Evolutionary conservation across 2,113 vertebrate species (phyloP).

Genomic region (Sporophila hypoxantha): DNA sequence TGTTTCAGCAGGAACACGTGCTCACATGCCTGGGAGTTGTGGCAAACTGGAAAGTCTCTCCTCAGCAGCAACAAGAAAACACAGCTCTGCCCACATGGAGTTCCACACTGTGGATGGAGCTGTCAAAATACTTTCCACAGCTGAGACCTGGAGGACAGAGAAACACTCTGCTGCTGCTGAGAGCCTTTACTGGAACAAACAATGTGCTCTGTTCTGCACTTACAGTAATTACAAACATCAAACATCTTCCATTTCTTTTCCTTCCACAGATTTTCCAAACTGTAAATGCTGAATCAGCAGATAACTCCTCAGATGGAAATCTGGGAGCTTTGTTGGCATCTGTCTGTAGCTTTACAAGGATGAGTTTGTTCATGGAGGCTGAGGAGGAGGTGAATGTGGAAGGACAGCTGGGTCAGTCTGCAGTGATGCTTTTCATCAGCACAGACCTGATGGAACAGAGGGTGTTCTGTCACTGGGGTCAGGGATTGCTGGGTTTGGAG

Average conservation of each 20-base stretch:
- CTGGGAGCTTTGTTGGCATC: not conserved
- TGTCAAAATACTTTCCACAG: constrained; percentile 47
- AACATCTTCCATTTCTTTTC: not conserved
- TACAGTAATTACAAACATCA: not conserved
- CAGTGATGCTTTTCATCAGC: not conserved
- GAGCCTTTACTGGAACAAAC: not conserved
- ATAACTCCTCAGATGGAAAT: not conserved
- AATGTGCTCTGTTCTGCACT: not conserved
- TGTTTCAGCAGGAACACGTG: not conserved
- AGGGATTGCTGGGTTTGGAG: not conserved
- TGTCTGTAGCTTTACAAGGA: not conserved
- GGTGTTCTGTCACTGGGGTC: not conserved
- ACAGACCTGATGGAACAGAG: not conserved
- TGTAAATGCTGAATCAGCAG: not conserved
- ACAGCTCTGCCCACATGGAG: not conserved
- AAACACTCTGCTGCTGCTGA: not conserved
- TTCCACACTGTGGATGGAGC: not conserved
- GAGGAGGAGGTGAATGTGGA: not conserved
- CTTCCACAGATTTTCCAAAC: not conserved
- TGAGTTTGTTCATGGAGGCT: not conserved
- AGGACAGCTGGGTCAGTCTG: not conserved
- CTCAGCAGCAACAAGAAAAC: not conserved
- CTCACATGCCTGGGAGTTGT: not conserved
- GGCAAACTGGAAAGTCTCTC: not conserved
- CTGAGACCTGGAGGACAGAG: constrained; percentile 2